Evolutionary conservation across 2,888 invertebrate species (phyloP).

Genomic region (Lysandra bellargus): DNA sequence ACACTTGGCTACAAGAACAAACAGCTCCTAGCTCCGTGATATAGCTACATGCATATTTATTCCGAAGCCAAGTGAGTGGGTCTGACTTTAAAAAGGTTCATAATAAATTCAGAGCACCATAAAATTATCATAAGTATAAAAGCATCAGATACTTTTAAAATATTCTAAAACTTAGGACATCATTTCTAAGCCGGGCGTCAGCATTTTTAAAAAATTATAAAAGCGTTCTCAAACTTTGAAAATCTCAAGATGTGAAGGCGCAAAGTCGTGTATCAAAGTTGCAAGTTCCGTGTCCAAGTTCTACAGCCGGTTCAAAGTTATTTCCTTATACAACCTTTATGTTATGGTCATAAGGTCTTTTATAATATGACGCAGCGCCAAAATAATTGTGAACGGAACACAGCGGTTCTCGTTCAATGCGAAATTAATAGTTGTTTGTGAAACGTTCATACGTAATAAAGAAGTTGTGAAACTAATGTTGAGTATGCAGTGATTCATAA

Average conservation of each 20-base stretch:
- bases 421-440: conserved; percentile 54
- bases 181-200: background rate
- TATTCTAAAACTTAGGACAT: conserved; percentile 6
- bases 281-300: conserved; percentile 43
- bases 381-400: background rate
- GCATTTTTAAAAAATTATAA: conserved; percentile 17
- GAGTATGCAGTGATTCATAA: background rate
- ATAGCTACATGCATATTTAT: background rate
- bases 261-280: conserved; percentile 47
- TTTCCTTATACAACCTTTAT: background rate
- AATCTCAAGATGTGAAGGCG: conserved; percentile 32
- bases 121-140: conserved; percentile 14
- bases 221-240: conserved; percentile 29
- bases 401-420: conserved; percentile 42
- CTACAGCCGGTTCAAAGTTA: background rate
- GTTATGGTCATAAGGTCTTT: background rate
- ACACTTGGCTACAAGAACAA: background rate
- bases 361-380: background rate
- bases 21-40: too few relatives aligned
- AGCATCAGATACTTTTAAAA: conserved; percentile 6
- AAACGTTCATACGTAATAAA: conserved; percentile 5
- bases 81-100: background rate
- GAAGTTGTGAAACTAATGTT: background rate
- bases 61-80: background rate
- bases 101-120: conserved; percentile 1